These are phyloP conservation scores for Pantherophis vulpinus DNA, from an alignment of 2,797 vertebrate species.

Conservation along the genomic window DNA sequence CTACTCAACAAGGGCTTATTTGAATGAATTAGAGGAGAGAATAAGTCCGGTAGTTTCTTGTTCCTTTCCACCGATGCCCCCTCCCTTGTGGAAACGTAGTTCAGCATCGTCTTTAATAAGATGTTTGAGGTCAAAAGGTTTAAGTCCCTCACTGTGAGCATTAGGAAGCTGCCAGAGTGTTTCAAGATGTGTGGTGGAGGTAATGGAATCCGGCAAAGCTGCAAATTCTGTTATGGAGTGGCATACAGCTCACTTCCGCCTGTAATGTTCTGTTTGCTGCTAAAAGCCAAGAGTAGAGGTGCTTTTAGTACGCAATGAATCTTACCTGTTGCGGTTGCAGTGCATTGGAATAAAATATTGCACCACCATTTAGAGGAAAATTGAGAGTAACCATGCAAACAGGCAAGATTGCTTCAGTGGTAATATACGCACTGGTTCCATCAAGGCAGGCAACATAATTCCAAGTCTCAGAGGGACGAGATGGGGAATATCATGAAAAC, in stretches of 20 bases:
- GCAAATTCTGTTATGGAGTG: conserved; percentile 56
- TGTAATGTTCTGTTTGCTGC: conserved; percentile 33
- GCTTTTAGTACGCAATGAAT: not conserved
- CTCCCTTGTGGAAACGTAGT: conserved; percentile 73
- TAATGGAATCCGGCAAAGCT: conserved; percentile 66
- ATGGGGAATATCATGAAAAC: not conserved
- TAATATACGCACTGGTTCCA: not conserved
- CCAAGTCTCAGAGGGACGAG: not conserved
- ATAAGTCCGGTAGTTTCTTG: conserved; percentile 75
- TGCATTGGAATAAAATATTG: conserved; percentile 1
- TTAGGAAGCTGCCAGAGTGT: conserved; percentile 74
- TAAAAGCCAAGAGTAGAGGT: conserved; percentile 19
- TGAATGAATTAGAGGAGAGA: conserved; percentile 88
- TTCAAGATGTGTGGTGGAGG: conserved; percentile 77
- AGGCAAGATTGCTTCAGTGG: not conserved
- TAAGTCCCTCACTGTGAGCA: conserved; percentile 73
- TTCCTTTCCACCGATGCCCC: conserved; percentile 47
- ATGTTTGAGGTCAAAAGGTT: conserved; percentile 82
- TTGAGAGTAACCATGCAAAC: not conserved
- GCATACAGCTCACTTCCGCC: conserved; percentile 56
- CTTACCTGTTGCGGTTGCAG: conserved; percentile 17
- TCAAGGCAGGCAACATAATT: not conserved
- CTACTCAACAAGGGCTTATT: conserved; percentile 79
- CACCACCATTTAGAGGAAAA: not conserved
- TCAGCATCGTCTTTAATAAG: conserved; percentile 84